phyloP scores from a whole-genome alignment of 2,888 invertebrate genomes.

The Drosophila incognita region DNA sequence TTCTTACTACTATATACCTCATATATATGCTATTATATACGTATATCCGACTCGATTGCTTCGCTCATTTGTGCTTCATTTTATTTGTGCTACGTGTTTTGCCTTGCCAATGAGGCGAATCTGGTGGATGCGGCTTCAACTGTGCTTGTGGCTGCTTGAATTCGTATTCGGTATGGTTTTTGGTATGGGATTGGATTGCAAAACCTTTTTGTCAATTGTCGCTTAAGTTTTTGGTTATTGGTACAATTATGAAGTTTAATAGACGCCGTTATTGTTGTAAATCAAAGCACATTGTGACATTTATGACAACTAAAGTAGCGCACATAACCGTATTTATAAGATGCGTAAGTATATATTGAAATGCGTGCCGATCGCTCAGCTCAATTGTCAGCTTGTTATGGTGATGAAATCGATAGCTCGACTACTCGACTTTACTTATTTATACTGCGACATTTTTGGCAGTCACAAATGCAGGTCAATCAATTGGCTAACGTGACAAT shows the following conservation, averaged over 20 bases:
- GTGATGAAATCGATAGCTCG: slow-evolving; percentile 62
- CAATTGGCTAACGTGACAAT: slow-evolving; percentile 5
- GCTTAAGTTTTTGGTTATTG: slow-evolving; percentile 70
- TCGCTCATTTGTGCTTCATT: slow-evolving; percentile 74
- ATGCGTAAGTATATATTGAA: slow-evolving; percentile 39
- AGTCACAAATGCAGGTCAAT: slow-evolving; percentile 31
- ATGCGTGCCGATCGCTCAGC: slow-evolving; percentile 37
- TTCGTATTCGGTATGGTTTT: slow-evolving; percentile 34
- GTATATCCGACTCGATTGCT: slow-evolving; percentile 44
- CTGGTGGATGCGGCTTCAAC: slow-evolving; percentile 28
- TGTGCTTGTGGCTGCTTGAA: slow-evolving; percentile 16
- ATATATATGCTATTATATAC: slow-evolving; percentile 28
- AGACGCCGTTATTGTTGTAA: slow-evolving; percentile 80
- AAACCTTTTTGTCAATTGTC: slow-evolving; percentile 66
- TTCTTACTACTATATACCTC: slow-evolving; percentile 63
- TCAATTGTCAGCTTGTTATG: slow-evolving; percentile 48
- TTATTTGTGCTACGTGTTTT: slow-evolving; percentile 73
- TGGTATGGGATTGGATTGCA: slow-evolving; percentile 54
- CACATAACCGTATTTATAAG: slow-evolving; percentile 76
- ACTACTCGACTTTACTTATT: slow-evolving; percentile 30
- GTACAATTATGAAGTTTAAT: slow-evolving; percentile 80
- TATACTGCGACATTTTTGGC: slow-evolving; percentile 32
- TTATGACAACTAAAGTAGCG: slow-evolving; percentile 81
- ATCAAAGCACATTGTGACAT: slow-evolving; percentile 82
- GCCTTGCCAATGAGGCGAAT: slow-evolving; percentile 56